Evolutionary conservation across 37 sponge, comb jelly and placozoan species (phyloP).

Genomic region (Agelas oroides): DNA sequence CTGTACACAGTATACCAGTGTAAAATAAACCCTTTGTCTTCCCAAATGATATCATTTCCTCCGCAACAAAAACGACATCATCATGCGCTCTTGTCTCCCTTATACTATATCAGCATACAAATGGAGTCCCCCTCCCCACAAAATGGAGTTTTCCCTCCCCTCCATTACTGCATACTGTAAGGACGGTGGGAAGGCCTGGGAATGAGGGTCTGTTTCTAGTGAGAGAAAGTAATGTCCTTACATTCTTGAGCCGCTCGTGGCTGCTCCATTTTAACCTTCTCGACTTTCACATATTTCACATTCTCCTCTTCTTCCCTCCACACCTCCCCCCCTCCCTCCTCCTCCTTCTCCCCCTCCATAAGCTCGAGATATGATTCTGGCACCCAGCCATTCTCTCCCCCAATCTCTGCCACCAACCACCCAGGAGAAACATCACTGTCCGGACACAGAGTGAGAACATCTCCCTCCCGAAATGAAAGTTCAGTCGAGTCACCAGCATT

Average conservation of each 20-base stretch:
- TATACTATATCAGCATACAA: no score
- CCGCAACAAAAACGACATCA: no score
- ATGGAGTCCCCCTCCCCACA: no score
- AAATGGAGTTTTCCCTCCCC: no score
- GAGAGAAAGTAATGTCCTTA: no score
- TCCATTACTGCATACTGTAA: no score
- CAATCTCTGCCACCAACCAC: constrained; percentile 48
- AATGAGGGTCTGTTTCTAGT: no score
- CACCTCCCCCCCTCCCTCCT: constrained; percentile 4
- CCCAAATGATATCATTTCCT: no score
- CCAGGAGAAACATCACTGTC: constrained; percentile 5
- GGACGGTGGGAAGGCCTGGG: no score
- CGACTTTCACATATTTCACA: neutral
- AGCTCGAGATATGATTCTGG: constrained; percentile 62
- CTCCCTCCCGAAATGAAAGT: constrained; percentile 75
- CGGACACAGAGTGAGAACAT: constrained; percentile 31
- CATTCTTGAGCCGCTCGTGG: neutral
- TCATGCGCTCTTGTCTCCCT: no score
- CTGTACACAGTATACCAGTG: no score
- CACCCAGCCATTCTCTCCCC: constrained; percentile 37
- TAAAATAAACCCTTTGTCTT: no score
- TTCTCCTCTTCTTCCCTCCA: neutral
- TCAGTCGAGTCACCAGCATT: constrained; percentile 65
- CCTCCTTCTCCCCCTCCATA: neutral
- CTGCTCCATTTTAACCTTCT: neutral